These are phyloP conservation scores for Grammomys dolichurus DNA, from an alignment of 2,113 vertebrate species.

Conservation along the genomic window DNA sequence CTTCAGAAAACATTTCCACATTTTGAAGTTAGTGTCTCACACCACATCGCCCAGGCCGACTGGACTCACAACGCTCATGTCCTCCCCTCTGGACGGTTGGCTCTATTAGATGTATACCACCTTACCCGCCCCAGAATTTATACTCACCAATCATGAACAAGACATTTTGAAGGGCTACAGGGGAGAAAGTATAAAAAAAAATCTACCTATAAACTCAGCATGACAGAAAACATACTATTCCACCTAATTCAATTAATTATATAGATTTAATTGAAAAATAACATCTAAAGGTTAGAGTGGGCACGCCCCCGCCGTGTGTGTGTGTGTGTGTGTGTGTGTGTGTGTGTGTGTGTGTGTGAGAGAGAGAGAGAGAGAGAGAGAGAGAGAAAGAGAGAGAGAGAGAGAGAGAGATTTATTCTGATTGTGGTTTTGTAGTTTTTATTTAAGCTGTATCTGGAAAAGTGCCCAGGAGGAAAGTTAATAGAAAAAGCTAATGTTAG, in stretches of 20 bases:
- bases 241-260: slow-evolving; percentile 41
- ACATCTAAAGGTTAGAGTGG: not conserved
- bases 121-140: not conserved
- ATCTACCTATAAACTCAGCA: slow-evolving; percentile 12
- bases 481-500: not conserved
- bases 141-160: slow-evolving; percentile 16
- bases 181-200: slow-evolving; percentile 19
- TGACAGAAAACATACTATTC: not conserved
- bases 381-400: too few species aligned
- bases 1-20: not conserved
- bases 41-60: not conserved
- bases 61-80: too few species aligned
- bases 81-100: not conserved
- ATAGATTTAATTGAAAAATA: slow-evolving; percentile 34
- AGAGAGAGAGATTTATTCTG: not conserved
- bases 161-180: slow-evolving; percentile 26
- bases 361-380: too few species aligned
- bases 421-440: slow-evolving; percentile 24
- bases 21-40: not conserved
- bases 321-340: not conserved
- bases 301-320: not conserved
- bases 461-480: slow-evolving; percentile 9
- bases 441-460: slow-evolving; percentile 53
- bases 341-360: not conserved
- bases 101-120: accelerated